Evolutionary conservation across 2,797 vertebrate genomes (phyloP).

Genomic region (Enteromius radiatus): DNA sequence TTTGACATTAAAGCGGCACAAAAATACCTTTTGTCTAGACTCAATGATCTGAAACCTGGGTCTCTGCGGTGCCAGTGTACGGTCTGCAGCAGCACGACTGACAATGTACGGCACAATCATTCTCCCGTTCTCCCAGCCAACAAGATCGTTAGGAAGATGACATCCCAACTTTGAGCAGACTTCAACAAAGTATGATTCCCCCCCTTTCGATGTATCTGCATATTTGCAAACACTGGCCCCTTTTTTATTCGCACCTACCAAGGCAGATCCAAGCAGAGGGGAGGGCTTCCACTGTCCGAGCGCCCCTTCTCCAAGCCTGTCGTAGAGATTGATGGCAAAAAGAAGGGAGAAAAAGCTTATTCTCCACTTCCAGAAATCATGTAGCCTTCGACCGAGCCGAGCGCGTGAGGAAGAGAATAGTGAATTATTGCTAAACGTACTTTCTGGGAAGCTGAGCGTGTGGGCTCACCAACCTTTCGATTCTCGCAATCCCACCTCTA

Average conservation of each 20-base stretch:
- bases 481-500: constrained; percentile 90
- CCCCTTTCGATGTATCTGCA: constrained; percentile 76
- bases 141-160: constrained; percentile 79
- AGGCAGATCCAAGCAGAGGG: constrained; percentile 78
- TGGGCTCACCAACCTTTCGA: constrained; percentile 85
- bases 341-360: constrained; percentile 70
- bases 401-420: constrained; percentile 59
- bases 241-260: constrained; percentile 82
- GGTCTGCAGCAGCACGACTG: constrained; percentile 70
- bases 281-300: constrained; percentile 69
- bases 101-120: constrained; percentile 64
- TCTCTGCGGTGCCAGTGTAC: constrained; percentile 75
- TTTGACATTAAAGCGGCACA: constrained; percentile 54
- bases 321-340: constrained; percentile 65
- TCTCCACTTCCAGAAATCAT: constrained; percentile 67
- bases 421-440: constrained; percentile 76
- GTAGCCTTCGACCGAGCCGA: constrained; percentile 55
- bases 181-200: constrained; percentile 80
- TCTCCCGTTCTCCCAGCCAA: constrained; percentile 68
- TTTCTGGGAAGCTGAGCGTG: constrained; percentile 83
- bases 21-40: constrained; percentile 82
- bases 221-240: constrained; percentile 66
- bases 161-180: constrained; percentile 83
- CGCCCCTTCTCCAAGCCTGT: constrained; percentile 67
- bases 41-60: constrained; percentile 79